These are phyloP conservation scores for Mus minutoides DNA, from an alignment of 2,797 vertebrate species.

Conservation along the genomic window DNA sequence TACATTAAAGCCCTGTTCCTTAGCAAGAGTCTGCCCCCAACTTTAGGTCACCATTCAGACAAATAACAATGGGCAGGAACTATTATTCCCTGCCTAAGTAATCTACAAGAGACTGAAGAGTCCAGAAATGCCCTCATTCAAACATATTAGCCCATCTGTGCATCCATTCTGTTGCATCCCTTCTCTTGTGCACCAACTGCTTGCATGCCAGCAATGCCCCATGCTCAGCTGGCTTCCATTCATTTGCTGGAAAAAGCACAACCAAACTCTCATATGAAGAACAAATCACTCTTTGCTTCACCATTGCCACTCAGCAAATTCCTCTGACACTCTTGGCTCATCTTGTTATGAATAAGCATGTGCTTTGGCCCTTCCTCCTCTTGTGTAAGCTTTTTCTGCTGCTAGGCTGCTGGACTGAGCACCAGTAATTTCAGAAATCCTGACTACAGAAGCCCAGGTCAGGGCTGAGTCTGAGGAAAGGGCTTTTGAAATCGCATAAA, in stretches of 20 bases:
- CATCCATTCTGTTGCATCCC: conserved; percentile 15
- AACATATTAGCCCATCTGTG: not conserved
- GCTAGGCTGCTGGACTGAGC: not conserved
- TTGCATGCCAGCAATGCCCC: not conserved
- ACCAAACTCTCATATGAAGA: conserved; percentile 40
- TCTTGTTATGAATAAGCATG: conserved; percentile 46
- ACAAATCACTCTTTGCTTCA: conserved; percentile 61
- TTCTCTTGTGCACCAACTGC: conserved; percentile 7
- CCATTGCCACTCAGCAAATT: conserved; percentile 61
- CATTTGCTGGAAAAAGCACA: conserved; percentile 57
- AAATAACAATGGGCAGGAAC: not conserved
- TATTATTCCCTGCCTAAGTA: conserved; percentile 14
- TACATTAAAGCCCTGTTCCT: conserved; percentile 70
- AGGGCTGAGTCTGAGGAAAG: conserved; percentile 32
- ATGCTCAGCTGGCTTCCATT: conserved; percentile 13
- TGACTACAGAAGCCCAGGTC: not conserved
- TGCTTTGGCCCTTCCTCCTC: conserved; percentile 12
- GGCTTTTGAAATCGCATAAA: conserved; percentile 16
- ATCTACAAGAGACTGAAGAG: not conserved
- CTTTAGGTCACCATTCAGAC: conserved; percentile 56
- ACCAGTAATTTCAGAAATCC: not conserved
- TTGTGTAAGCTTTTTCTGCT: not conserved
- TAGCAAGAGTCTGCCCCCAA: conserved; percentile 54
- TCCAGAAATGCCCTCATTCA: conserved; percentile 34
- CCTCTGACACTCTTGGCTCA: conserved; percentile 51